These are phyloP conservation scores for Hylaeus volcanicus DNA, from an alignment of 1,140 invertebrate species.

Conservation along the genomic window DNA sequence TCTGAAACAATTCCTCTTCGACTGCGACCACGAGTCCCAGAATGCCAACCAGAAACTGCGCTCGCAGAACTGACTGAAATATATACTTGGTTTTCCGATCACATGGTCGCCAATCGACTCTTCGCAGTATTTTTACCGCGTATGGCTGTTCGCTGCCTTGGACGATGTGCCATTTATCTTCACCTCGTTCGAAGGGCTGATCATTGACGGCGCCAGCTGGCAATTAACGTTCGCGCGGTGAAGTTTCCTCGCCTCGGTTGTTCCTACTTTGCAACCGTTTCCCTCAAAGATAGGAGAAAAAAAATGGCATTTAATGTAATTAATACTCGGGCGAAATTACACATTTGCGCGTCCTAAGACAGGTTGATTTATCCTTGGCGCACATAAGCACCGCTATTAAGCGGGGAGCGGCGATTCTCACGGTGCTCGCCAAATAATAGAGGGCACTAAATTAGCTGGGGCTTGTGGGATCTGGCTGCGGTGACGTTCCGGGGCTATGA, in stretches of 20 bases:
- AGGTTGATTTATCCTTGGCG: slow-evolving; percentile 43
- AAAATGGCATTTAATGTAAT: slow-evolving; percentile 41
- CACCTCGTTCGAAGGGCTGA: too few relatives aligned
- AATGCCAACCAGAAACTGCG: too few relatives aligned
- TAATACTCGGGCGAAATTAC: slow-evolving; percentile 38
- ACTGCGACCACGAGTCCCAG: too few relatives aligned
- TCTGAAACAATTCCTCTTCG: too few relatives aligned
- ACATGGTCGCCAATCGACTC: too few relatives aligned
- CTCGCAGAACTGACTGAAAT: too few relatives aligned
- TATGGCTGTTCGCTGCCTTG: too few relatives aligned
- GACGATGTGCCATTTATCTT: too few relatives aligned
- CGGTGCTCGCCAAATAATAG: slow-evolving; percentile 44
- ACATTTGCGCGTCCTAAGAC: slow-evolving; percentile 1
- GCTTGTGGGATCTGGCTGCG: slow-evolving; percentile 15
- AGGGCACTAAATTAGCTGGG: slow-evolving; percentile 28
- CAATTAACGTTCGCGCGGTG: background rate
- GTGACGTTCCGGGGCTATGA: background rate
- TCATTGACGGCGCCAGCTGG: background rate
- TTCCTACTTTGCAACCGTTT: background rate
- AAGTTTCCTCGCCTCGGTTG: background rate
- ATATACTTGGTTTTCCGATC: too few relatives aligned
- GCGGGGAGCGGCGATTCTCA: slow-evolving; percentile 27
- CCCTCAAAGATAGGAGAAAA: background rate
- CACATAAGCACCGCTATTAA: slow-evolving; percentile 46
- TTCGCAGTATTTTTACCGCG: too few relatives aligned